Evolutionary conservation across 2,888 invertebrate species (phyloP).

Genomic region (Chrysolina oricalcia): DNA sequence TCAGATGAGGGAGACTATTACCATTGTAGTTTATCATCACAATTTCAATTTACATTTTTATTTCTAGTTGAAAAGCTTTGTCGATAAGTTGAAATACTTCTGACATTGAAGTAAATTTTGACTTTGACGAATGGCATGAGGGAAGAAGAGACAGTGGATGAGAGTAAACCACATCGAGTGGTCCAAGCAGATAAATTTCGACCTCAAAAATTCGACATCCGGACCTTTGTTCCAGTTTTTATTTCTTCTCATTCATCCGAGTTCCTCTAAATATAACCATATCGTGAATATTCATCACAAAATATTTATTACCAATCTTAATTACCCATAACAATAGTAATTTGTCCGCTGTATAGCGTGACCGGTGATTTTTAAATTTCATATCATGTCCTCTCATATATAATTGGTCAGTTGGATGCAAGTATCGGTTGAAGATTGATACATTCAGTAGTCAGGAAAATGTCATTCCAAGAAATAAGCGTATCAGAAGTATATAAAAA

Average conservation of each 20-base stretch:
- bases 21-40: too few species aligned
- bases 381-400: not conserved
- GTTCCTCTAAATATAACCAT: not conserved
- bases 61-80: too few species aligned
- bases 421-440: not conserved
- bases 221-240: too few species aligned
- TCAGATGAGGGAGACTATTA: too few species aligned
- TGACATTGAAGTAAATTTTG: too few species aligned
- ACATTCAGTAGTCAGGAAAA: slow-evolving; percentile 5
- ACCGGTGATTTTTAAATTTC: not conserved
- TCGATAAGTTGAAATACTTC: too few species aligned
- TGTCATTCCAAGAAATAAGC: slow-evolving; percentile 47
- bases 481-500: slow-evolving; percentile 77
- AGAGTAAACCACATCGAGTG: too few species aligned
- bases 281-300: not conserved
- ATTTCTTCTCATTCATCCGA: too few species aligned
- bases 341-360: not conserved
- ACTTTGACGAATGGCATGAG: too few species aligned
- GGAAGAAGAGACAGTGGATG: too few species aligned
- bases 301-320: not conserved
- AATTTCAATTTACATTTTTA: too few species aligned
- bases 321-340: not conserved
- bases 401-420: slow-evolving; percentile 1
- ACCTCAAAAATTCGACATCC: not conserved
- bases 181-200: too few species aligned